Conservation (phyloP, 2,113 vertebrate genomes). For the Microtus oregoni region DNA sequence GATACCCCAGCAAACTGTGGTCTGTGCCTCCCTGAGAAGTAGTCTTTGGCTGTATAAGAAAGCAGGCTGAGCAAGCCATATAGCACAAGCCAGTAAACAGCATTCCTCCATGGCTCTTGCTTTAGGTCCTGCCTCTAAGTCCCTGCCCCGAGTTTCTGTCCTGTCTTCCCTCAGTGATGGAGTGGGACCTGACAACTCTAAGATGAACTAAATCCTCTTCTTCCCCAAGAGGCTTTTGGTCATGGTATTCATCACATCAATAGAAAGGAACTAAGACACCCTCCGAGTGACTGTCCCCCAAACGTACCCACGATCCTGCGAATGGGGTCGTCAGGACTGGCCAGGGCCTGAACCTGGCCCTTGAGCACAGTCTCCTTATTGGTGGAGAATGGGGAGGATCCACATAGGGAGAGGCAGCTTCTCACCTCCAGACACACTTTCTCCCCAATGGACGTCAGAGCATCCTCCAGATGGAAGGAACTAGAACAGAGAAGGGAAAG, state of each 20-base stretch:
- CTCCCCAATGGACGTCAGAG: constrained; percentile 90
- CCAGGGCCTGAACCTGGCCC: constrained; percentile 92
- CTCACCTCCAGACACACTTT: constrained; percentile 93
- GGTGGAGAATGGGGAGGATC: constrained; percentile 87
- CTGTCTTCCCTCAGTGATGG: background rate
- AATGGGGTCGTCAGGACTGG: constrained; percentile 89
- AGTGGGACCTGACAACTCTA: background rate
- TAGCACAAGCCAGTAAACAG: background rate
- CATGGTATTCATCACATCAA: background rate
- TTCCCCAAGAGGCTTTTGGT: background rate
- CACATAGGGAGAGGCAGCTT: constrained; percentile 90
- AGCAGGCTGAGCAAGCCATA: background rate
- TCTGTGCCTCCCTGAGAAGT: background rate
- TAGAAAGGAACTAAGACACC: background rate
- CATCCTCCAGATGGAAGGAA: constrained; percentile 90
- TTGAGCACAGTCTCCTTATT: constrained; percentile 89
- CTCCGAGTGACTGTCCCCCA: background rate
- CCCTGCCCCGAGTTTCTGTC: background rate
- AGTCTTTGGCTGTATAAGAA: background rate
- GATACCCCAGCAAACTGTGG: background rate
- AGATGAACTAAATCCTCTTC: background rate
- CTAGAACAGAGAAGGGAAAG: constrained; percentile 80
- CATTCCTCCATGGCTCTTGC: background rate
- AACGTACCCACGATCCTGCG: constrained; percentile 93
- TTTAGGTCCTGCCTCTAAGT: background rate